Base-by-base conservation (phyloP, 1,140 invertebrate genomes). In the Lethocerus indicus region DNA sequence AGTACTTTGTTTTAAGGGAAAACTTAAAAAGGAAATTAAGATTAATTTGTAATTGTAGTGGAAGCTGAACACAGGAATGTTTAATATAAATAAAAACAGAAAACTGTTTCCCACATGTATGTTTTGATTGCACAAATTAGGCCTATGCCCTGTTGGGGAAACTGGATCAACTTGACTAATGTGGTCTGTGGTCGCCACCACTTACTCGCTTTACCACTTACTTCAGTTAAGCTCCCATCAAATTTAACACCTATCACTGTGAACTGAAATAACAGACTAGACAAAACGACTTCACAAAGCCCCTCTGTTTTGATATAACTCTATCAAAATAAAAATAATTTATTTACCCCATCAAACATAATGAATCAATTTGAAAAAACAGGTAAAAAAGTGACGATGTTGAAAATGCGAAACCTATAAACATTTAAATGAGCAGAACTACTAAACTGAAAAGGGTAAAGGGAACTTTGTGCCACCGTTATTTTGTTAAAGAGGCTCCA, bases 41-140 rank as follows among this genome's bases (percentile, higher is more conserved):
- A 44, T 44, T 14, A 44, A 9, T 23, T 25, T 6, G n/a, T 9
- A 18, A 47, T 25, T n/a, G n/a, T n/a, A n/a, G n/a, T n/a, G n/a
- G n/a, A n/a, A n/a, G n/a, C n/a, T n/a, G n/a, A n/a, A n/a, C n/a
- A n/a, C 26, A 44, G 42, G 42, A 44, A 44, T 44, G 42, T 44
- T 23, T 21, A 44, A 14, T 28, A 27, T 28, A n/a, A 44, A 44
- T 3, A 42, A 23, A 44, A 20, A 39, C n/a, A 39, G 37, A 39
- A 16, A 39, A 27, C 25, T 4, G 42, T 44, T 44, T 44, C 42
- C 42, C 23, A 26, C 20, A 44, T 7, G n/a, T 28, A 44, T n/a
- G 26, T 48, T 48, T 48, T 48, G 47, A 48, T 48, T 48, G 47
- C 47, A 48, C 47, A 25, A n/a, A 37, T 48, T 24, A 47, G 47